phyloP scores from a whole-genome alignment of 1,140 invertebrate species.

The Xylocopa sonorina region DNA sequence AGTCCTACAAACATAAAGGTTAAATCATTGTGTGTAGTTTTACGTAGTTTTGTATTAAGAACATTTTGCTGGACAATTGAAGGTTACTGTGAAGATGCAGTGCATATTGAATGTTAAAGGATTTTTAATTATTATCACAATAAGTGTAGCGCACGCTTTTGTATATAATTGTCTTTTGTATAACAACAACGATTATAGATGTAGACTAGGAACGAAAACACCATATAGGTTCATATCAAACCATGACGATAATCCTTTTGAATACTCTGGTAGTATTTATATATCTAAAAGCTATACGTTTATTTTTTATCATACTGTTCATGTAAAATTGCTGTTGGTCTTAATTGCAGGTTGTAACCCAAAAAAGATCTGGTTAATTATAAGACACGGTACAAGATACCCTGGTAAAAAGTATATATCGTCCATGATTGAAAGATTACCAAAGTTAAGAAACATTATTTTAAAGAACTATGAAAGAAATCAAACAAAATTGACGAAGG shows the following conservation, averaged over 20 bases:
- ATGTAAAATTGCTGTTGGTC: background rate
- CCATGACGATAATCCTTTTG: constrained; percentile 80
- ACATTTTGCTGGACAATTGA: background rate
- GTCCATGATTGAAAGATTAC: constrained; percentile 80
- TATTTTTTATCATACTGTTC: background rate
- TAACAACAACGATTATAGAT: constrained; percentile 61
- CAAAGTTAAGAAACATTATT: constrained; percentile 81
- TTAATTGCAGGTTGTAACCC: constrained; percentile 83
- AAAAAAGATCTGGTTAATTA: constrained; percentile 85
- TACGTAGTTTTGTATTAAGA: background rate
- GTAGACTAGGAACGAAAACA: constrained; percentile 83
- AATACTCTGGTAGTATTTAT: constrained; percentile 82
- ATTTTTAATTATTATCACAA: constrained; percentile 32
- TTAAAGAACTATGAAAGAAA: constrained; percentile 74
- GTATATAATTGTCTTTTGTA: constrained; percentile 28
- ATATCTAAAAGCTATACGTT: background rate
- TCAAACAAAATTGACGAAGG: constrained; percentile 69
- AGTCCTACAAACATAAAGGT: background rate
- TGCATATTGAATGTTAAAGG: background rate
- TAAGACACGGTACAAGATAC: constrained; percentile 87
- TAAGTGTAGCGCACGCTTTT: background rate
- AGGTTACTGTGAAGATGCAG: background rate
- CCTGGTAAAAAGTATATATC: constrained; percentile 83
- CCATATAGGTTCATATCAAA: constrained; percentile 85
- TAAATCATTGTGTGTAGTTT: background rate